Evolutionary conservation across 2,888 invertebrate species (phyloP).

Genomic region (Lysandra bellargus): DNA sequence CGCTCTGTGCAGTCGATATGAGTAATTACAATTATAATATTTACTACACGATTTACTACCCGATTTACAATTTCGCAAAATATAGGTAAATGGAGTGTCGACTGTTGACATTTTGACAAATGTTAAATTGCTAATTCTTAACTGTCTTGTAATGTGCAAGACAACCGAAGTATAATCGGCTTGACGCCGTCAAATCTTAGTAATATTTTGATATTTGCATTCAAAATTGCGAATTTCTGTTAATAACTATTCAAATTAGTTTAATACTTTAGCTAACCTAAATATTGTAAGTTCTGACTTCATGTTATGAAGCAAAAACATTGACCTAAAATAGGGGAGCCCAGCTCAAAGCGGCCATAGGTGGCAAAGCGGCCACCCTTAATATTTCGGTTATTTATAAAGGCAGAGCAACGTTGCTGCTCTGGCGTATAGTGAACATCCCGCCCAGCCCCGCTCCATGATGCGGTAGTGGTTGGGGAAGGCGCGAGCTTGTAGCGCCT

Average conservation of each 20-base stretch:
- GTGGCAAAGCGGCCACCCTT: too few relatives aligned
- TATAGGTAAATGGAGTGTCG: neutral
- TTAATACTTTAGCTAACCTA: neutral
- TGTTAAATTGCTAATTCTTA: neutral
- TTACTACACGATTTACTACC: neutral
- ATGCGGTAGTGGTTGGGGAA: too few relatives aligned
- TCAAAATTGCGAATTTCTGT: neutral
- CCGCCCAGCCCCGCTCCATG: too few relatives aligned
- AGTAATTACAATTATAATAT: too few relatives aligned
- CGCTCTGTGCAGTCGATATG: too few relatives aligned
- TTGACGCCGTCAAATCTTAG: neutral
- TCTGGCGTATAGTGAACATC: too few relatives aligned
- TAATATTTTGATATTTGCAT: neutral
- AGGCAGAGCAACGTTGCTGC: too few relatives aligned
- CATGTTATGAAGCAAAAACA: too few relatives aligned
- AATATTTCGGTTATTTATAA: too few relatives aligned
- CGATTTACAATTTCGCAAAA: neutral
- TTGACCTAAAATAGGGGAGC: too few relatives aligned
- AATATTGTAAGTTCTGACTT: neutral
- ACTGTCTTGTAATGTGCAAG: neutral
- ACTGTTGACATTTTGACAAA: conserved; percentile 5
- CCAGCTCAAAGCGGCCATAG: too few relatives aligned
- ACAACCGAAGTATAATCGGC: conserved; percentile 13
- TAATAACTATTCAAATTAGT: conserved; percentile 2
- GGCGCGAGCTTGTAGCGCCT: too few relatives aligned